Evolutionary conservation across 1,140 invertebrate genomes (phyloP), one percentile per base, ranked within the genome.

Genomic region (Apis laboriosa): DNA sequence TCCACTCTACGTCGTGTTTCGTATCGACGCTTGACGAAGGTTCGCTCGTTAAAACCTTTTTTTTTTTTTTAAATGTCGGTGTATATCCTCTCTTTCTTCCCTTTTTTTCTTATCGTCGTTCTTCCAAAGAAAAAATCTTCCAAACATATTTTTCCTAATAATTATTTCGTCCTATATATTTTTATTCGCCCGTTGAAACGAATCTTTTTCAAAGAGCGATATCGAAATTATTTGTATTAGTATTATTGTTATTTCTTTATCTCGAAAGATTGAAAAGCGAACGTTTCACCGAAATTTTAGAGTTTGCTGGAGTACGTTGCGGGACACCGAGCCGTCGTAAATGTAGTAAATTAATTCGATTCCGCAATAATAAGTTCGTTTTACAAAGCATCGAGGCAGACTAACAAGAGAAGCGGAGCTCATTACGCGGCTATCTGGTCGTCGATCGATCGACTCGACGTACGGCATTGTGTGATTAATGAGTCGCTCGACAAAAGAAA

Each of bases 391-490:
- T 58, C 21, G n/a, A 68, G 75, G 61, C 79, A 60, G 68, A 70
- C 77, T 82, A 84, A 87, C 82, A 88, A 80, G 85, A 90, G 90
- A 84, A 84, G 77, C 87, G 79, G 86, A 85, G 86, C 91, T 92
- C 91, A 92, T 92, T 92, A 92, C 91, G 88, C 82, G 84, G 85
- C 81, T 92, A 92, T 92, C 92, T 89, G 76, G 84, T 84, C 71
- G 83, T 60, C 73, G 85, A 90, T 87, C 86, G 86, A 92, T 91
- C 90, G 89, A 84, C 89, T 89, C 89, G 82, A 87, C 86, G 85
- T 85, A 90, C 84, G 89, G 85, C 83, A 81, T 84, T 88, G 81
- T 88, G 91, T 92, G 91, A 92, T 92, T 92, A 92, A 92, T 92
- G 91, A 90, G 89, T 89, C 90, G 89, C 85, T 89, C 77, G 83